Conservation (phyloP, 2,113 vertebrate species). For the Rattus rattus region DNA sequence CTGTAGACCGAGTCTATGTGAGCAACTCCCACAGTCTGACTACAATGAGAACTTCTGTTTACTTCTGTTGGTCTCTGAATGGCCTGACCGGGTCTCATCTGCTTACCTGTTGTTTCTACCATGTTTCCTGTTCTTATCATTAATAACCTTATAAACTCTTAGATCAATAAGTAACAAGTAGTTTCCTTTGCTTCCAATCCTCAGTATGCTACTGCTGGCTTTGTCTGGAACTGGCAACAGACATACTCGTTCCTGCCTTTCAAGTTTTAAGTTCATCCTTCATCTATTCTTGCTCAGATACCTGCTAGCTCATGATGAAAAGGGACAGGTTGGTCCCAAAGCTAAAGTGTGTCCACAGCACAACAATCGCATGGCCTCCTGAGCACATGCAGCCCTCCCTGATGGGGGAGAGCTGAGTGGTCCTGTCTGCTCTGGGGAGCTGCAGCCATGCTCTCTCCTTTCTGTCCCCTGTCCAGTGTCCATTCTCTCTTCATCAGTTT, state of each 20-base stretch:
- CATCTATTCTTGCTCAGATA: not conserved
- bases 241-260: not conserved
- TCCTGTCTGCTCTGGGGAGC: not conserved
- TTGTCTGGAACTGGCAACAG: not conserved
- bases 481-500: not conserved
- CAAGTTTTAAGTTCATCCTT: not conserved
- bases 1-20: not conserved
- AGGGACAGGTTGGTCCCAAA: not conserved
- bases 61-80: not conserved
- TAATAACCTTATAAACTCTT: not conserved
- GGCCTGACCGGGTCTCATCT: not conserved
- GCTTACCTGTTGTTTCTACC: not conserved
- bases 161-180: not conserved
- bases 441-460: not conserved
- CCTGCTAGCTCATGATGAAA: not conserved
- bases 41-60: not conserved
- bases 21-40: not conserved
- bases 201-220: not conserved
- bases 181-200: not conserved
- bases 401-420: not conserved
- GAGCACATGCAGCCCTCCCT: not conserved
- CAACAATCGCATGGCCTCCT: not conserved
- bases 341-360: not conserved
- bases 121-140: not conserved
- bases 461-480: not conserved